Base-by-base conservation (phyloP, 2,113 vertebrate genomes). In the Gymnocephalus cernua region DNA sequence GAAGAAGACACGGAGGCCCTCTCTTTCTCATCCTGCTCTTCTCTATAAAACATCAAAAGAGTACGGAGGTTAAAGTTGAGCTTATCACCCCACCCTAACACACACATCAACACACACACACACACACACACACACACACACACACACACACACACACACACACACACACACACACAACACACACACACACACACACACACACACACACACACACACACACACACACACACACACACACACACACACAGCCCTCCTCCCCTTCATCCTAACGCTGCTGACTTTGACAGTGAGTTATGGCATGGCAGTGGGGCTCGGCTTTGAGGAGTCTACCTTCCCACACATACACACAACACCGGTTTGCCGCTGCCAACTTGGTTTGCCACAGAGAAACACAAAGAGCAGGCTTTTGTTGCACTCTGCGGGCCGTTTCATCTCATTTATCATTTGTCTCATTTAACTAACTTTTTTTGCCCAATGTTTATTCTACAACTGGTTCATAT, bases 21-120 rank as follows among this genome's bases (percentile, higher is more conserved):
- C 64, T 77, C 71, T 70, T 74, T 89, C 87, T 86, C 92, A 87
- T 84, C 79, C 14, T 35, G 50, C 73, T 88, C 51, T 59, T 84
- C 87, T 90, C 86, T 90, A 92, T 92, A 89, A 91, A 92, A 93
- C 90, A 93, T 94, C 93, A 93, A 94, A 94, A 88, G 90, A 88
- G 84, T 15, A 58, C 21, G 14, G 86, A 89, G 93, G 91, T 93
- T 89, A 93, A 90, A 93, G 93, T 90, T 93, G 90, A 92, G 83
- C 74, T 79, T 64, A 86, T 79, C 58, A 71, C 78, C 74, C 80
- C 78, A 63, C 45, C 74, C 76, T 21, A 23, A 83, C 74, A 69
- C 68, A 80, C 82, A 79, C 80, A 72, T 57, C 77, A 62, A 65
- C 50, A 76, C 59, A 77, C 67, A 81, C 18, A 77, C 71, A 73